phyloP scores from a whole-genome alignment of 2,888 invertebrate genomes.

The Atethmia centrago region DNA sequence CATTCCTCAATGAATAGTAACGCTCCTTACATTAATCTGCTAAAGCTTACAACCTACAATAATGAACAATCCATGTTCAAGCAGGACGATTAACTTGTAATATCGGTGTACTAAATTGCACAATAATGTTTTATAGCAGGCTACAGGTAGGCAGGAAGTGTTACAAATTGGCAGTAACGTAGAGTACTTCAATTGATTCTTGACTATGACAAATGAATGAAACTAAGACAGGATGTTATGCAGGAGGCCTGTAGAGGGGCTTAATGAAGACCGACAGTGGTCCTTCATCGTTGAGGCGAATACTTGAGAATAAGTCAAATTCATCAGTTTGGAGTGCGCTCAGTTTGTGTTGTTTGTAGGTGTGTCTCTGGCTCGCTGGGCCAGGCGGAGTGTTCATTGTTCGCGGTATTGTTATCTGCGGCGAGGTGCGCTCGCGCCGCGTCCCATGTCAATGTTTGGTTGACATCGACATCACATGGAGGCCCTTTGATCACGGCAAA shows the following conservation, averaged over 20 bases:
- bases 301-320: constrained; percentile 56
- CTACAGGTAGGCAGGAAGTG: constrained; percentile 66
- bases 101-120: constrained; percentile 54
- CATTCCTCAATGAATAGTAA: constrained; percentile 52
- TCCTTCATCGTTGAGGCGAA: constrained; percentile 58
- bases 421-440: constrained; percentile 73
- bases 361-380: constrained; percentile 55
- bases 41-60: constrained; percentile 30
- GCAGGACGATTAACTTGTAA: constrained; percentile 52
- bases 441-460: constrained; percentile 82
- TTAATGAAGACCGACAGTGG: constrained; percentile 65
- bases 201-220: constrained; percentile 71
- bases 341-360: constrained; percentile 59
- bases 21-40: constrained; percentile 26
- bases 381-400: constrained; percentile 77
- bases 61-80: constrained; percentile 32
- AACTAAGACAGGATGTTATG: constrained; percentile 69
- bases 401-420: constrained; percentile 84
- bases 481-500: constrained; percentile 76
- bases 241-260: constrained; percentile 59
- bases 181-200: constrained; percentile 69
- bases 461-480: constrained; percentile 75
- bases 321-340: constrained; percentile 49
- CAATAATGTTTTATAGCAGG: constrained; percentile 47
- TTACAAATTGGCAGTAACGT: constrained; percentile 66